A percentile compares a stretch with the other conserved stretches of the same genome.
Evolutionary conservation across 1,140 invertebrate genomes (phyloP).

Genomic region (Chlorops oryzae): DNA sequence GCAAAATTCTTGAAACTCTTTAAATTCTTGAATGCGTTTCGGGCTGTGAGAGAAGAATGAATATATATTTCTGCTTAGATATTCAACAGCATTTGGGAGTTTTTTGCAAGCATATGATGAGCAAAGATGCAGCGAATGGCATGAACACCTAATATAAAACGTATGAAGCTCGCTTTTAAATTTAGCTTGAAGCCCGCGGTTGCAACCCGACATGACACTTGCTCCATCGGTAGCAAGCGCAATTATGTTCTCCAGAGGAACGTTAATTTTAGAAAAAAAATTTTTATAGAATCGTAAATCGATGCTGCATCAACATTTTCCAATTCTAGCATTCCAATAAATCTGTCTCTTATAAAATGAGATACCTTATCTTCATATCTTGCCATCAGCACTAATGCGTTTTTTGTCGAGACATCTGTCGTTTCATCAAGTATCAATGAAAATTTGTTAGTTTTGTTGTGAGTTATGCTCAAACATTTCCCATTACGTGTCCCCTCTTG

Average conservation of each 20-base stretch:
- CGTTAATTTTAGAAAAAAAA: constrained; percentile 5
- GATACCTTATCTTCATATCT: too few relatives aligned
- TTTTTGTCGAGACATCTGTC: too few relatives aligned
- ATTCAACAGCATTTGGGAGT: constrained; percentile 23
- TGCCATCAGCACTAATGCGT: too few relatives aligned
- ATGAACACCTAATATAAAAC: constrained; percentile 13
- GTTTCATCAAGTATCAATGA: too few relatives aligned
- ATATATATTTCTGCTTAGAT: constrained; percentile 23
- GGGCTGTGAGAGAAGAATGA: constrained; percentile 21
- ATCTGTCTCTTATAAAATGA: too few relatives aligned
- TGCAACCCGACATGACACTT: constrained; percentile 13
- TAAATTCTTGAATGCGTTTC: constrained; percentile 16
- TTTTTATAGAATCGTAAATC: background rate
- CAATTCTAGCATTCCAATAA: too few relatives aligned
- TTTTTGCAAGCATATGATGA: constrained; percentile 26
- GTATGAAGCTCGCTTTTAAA: background rate
- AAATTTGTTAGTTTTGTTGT: too few relatives aligned
- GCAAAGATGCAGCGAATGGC: constrained; percentile 16
- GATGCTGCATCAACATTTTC: too few relatives aligned
- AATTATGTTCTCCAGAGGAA: constrained; percentile 14
- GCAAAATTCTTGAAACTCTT: constrained; percentile 26
- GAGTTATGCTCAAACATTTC: too few relatives aligned
- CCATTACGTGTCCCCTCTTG: too few relatives aligned
- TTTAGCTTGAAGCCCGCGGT: constrained; percentile 4
- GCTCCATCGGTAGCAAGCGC: constrained; percentile 14